These are phyloP conservation scores for Stenichneumon culpator DNA, from an alignment of 2,888 invertebrate species.

Conservation along the genomic window DNA sequence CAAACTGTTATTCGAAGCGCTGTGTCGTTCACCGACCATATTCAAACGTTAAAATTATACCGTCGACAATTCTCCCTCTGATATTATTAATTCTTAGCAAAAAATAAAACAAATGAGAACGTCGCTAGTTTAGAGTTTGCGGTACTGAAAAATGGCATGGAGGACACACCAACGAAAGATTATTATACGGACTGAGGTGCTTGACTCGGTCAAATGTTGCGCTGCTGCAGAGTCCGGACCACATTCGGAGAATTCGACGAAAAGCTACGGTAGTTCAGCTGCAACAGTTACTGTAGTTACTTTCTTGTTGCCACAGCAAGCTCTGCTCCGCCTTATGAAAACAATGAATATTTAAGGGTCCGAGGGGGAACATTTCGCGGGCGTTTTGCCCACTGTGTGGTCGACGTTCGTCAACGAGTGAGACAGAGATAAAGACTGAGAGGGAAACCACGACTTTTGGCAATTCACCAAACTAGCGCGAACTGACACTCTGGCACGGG, in stretches of 20 bases:
- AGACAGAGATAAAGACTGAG: conserved; percentile 23
- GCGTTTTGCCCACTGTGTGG: conserved; percentile 22
- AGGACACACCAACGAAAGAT: neutral
- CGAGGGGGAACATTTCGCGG: conserved; percentile 40
- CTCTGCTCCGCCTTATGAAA: conserved; percentile 54
- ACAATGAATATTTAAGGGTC: conserved; percentile 65
- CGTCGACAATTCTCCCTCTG: neutral
- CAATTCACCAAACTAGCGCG: conserved; percentile 58
- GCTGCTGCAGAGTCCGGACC: neutral
- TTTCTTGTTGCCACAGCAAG: conserved; percentile 46
- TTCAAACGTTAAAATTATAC: neutral
- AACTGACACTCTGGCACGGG: conserved; percentile 54
- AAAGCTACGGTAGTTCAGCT: neutral
- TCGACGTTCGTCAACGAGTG: conserved; percentile 35
- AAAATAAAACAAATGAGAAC: neutral
- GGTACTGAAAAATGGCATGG: neutral
- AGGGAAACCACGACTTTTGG: conserved; percentile 45
- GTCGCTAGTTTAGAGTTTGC: conserved; percentile 10
- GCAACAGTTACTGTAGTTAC: conserved; percentile 34
- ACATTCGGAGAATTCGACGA: neutral
- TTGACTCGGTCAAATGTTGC: conserved; percentile 25
- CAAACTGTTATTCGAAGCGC: neutral
- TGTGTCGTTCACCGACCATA: neutral
- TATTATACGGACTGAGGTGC: neutral
- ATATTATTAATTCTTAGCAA: neutral